A percentile compares a stretch with the other conserved stretches of the same genome.
phyloP scores from a whole-genome alignment of 2,113 vertebrate species.

The Chitala chitala region DNA sequence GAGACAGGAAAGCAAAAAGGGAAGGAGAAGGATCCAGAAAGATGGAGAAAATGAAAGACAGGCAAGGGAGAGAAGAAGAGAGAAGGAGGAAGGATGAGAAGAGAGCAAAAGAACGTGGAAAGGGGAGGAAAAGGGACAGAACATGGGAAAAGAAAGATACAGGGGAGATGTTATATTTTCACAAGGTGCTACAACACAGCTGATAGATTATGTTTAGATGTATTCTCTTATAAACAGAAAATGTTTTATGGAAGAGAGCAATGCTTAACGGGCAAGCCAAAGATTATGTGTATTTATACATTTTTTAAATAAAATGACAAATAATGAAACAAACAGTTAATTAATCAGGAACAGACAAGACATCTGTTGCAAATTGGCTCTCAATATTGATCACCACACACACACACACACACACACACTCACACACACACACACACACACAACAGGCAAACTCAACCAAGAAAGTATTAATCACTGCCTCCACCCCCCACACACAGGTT shows the following conservation, averaged over 20 bases:
- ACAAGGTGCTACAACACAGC: too few species aligned
- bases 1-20: neutral
- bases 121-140: neutral
- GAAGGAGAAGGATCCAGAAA: neutral
- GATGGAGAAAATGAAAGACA: neutral
- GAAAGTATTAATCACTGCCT: too few species aligned
- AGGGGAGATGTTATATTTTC: too few species aligned
- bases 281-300: constrained; percentile 13
- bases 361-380: neutral
- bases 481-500: too few species aligned
- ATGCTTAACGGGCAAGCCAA: neutral
- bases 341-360: neutral
- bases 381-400: too few species aligned
- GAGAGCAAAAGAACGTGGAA: neutral
- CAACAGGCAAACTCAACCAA: too few species aligned
- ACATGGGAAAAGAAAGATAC: neutral
- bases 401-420: too few species aligned
- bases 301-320: neutral
- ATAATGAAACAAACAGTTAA: neutral
- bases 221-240: neutral
- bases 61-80: neutral
- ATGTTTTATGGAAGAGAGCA: neutral
- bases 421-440: too few species aligned
- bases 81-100: neutral
- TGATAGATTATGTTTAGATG: neutral